Base-by-base conservation (phyloP, 2,888 invertebrate species). In the Shargacucullia verbasci region DNA sequence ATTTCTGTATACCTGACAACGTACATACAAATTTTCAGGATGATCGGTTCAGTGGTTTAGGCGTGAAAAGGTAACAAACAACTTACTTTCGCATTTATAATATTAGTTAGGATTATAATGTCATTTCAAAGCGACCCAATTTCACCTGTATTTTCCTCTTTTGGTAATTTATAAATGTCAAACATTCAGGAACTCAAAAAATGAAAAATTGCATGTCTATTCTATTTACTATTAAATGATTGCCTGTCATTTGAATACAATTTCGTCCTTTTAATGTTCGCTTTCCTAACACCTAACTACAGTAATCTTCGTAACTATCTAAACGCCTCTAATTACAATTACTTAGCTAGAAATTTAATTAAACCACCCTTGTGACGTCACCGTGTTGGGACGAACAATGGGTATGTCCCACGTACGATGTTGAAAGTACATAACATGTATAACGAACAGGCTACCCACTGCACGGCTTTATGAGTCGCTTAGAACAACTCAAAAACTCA, bases 331-430 rank as follows among this genome's bases (percentile, higher is more conserved):
- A 62, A 72, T 56, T 70, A 66, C 57, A 57, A 61, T 70, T 59
- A 59, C 57, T 66, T 60, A 57, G 47, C 37, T 46, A 34, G 59
- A 60, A 73, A 73, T 67, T 73, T 70, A 73, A 73, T 73, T 64
- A 70, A 73, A 64, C 54, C 39, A 15, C 45, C 35, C 40, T 37
- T 44, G 37, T 59, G 52, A 53, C 48, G 52, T 54, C 40, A 55
- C n/a, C n/a, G 38, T 12, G 47, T 34, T 37, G 40, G 11, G 13
- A 11, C 20, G 52, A 55, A 69, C 56, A 65, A 71, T 59, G 47
- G 43, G 15, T 37, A 50, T 41, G 56, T 41, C 48, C 53, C 44
- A 31, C 35, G 29, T 39, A 65, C 47, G 37, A 52, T 31, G 58
- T 53, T n/a, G n/a, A n/a, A 37, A 34, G 25, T 15, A 14, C 12